A percentile compares a stretch with the other conserved stretches of the same genome.
phyloP scores from a whole-genome alignment of 2,797 vertebrate species.

The Cryptoblepharus egeriae region DNA sequence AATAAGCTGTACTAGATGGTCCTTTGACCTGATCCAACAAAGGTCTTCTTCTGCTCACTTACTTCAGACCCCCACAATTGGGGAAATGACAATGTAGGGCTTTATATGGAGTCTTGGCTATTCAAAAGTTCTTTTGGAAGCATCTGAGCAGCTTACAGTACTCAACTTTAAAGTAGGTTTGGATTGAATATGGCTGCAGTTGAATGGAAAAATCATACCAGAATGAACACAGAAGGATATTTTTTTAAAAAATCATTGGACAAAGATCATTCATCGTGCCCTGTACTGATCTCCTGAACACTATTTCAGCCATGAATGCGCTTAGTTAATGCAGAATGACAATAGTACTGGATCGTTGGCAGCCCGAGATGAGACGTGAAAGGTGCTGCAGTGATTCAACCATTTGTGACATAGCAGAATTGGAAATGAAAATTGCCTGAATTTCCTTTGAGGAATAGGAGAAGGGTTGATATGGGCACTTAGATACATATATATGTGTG shows the following conservation, averaged over 20 bases:
- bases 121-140: too few species aligned
- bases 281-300: slow-evolving; percentile 23
- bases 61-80: too few species aligned
- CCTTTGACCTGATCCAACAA: too few species aligned
- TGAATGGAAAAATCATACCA: background rate
- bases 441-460: background rate
- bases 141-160: background rate
- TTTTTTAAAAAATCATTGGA: background rate
- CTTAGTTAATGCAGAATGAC: slow-evolving; percentile 24
- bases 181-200: background rate
- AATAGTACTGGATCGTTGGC: background rate
- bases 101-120: background rate
- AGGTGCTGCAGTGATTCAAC: slow-evolving; percentile 31
- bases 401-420: slow-evolving; percentile 35
- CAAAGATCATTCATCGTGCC: slow-evolving; percentile 1
- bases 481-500: background rate
- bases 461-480: background rate
- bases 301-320: background rate
- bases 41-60: too few species aligned
- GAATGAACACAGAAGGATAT: slow-evolving; percentile 3
- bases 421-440: slow-evolving; percentile 30
- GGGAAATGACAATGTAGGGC: too few species aligned
- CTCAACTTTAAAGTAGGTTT: background rate
- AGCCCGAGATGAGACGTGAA: slow-evolving; percentile 19
- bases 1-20: too few species aligned